Conservation (phyloP, 2,888 invertebrate genomes). For the Trichacis sp. region DNA sequence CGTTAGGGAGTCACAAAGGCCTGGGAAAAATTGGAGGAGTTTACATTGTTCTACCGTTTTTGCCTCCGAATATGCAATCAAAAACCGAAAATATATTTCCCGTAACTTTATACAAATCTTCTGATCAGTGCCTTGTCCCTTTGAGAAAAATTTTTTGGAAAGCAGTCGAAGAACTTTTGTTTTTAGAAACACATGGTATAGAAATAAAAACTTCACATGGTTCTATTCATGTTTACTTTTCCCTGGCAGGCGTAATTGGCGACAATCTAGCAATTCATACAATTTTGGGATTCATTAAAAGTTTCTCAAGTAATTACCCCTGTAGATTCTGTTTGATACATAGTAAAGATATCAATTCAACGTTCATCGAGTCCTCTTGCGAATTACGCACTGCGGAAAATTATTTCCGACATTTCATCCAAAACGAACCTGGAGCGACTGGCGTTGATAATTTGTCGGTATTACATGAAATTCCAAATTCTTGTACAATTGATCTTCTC, state of each 20-base stretch:
- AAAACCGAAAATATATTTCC: slow-evolving; percentile 10
- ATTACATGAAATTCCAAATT: slow-evolving; percentile 15
- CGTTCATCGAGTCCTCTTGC: slow-evolving; percentile 16
- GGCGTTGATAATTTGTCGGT: slow-evolving; percentile 18
- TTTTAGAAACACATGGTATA: background rate
- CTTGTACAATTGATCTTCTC: slow-evolving; percentile 12
- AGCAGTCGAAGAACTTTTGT: background rate
- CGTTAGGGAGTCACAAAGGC: slow-evolving; percentile 8
- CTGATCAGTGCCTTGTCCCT: background rate
- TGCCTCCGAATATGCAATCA: slow-evolving; percentile 6
- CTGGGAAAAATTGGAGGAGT: slow-evolving; percentile 9
- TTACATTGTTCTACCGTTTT: slow-evolving; percentile 8
- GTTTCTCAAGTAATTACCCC: slow-evolving; percentile 14
- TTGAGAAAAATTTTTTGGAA: background rate
- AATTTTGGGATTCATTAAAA: slow-evolving; percentile 17
- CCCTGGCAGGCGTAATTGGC: no score
- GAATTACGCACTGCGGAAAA: slow-evolving; percentile 13
- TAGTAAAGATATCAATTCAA: slow-evolving; percentile 6
- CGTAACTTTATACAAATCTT: slow-evolving; percentile 6
- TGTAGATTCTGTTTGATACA: slow-evolving; percentile 20
- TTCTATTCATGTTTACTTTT: slow-evolving; percentile 3
- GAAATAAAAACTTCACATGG: background rate
- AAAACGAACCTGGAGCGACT: slow-evolving; percentile 8
- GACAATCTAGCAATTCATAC: slow-evolving; percentile 7
- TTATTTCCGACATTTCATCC: slow-evolving; percentile 13